These are phyloP conservation scores for Paedocypris sp. DNA, from an alignment of 2,113 vertebrate genomes.

Conservation along the genomic window DNA sequence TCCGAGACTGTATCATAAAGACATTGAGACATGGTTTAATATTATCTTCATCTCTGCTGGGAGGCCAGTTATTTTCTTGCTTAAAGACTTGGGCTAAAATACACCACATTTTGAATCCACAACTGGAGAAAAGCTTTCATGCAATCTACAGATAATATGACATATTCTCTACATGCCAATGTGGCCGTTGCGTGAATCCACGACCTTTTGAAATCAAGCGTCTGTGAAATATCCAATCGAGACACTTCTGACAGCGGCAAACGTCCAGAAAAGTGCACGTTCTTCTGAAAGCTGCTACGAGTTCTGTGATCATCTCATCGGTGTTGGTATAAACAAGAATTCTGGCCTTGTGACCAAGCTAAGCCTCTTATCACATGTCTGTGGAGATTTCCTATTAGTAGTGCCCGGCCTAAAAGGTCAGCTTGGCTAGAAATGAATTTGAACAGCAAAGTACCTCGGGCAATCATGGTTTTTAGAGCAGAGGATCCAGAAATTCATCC, in stretches of 20 bases:
- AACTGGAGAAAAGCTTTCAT: too few relatives aligned
- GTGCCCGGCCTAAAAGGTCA: not conserved
- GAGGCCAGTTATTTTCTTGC: too few relatives aligned
- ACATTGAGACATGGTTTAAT: not conserved
- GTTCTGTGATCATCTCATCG: not conserved
- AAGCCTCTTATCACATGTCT: slow-evolving; percentile 8
- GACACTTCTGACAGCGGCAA: too few relatives aligned
- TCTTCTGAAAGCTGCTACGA: too few relatives aligned
- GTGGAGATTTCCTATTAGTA: not conserved
- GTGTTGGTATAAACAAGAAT: not conserved
- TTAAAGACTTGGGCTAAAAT: too few relatives aligned
- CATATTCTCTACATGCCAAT: too few relatives aligned
- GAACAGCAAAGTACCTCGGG: not conserved
- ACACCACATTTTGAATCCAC: too few relatives aligned
- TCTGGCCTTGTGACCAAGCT: not conserved
- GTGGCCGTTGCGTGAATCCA: too few relatives aligned
- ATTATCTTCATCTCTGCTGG: not conserved
- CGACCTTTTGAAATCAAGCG: too few relatives aligned
- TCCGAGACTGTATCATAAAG: not conserved
- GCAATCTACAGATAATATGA: too few relatives aligned
- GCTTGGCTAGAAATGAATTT: not conserved
- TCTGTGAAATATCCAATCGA: too few relatives aligned
- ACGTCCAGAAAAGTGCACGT: too few relatives aligned
- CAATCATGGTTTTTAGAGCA: not conserved
- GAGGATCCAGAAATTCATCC: not conserved